Evolutionary conservation across 2,113 vertebrate genomes (phyloP), one percentile per base, ranked within the genome.

Genomic region (Sialia sialis): DNA sequence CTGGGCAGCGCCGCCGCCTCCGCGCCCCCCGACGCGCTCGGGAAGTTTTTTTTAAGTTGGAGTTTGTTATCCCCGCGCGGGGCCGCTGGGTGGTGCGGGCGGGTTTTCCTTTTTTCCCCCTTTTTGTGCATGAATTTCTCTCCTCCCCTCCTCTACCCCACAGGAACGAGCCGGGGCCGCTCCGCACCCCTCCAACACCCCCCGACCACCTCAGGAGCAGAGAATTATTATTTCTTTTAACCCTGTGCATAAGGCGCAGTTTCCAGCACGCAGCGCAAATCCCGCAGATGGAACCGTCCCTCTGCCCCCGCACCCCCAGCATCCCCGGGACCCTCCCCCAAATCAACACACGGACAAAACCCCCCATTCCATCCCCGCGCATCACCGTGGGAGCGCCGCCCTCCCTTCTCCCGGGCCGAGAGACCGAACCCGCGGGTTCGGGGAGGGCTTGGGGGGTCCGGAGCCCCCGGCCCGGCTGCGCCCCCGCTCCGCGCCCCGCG

Each of bases 1-100:
- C 85, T 59, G 87, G 91, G 82, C 91, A 76, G 56, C 56, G 43
- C 63, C 70, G 17, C 72, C 46, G 25, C 73, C 87, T 62, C 60
- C 80, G 56, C 60, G 44, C 48, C 84, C 80, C 82, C 20, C 81
- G 58, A 16, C 55, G 78, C 59, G 44, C 97, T 97, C 94, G 88
- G 86, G 95, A 96, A 97, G 95, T 78, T 97, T 98, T 96, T 91
- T 97, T 94, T 84, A 55, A 97, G 94, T 97, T 97, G 92, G 87
- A 97, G 96, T 98, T 98, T 96, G 97, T 96, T 98, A 98, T 98
- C 98, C 98, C 98, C 98, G 96, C 98, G 97, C 95, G 96, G 98
- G 98, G 98, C 99, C 98, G 98, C 99, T 99, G 98, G 98, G 98
- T 98, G 99, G 98, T 98, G 99, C 98, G 98, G 98, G 98, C 97